Conservation (phyloP, 1,140 invertebrate genomes). For the Atta cephalotes region DNA sequence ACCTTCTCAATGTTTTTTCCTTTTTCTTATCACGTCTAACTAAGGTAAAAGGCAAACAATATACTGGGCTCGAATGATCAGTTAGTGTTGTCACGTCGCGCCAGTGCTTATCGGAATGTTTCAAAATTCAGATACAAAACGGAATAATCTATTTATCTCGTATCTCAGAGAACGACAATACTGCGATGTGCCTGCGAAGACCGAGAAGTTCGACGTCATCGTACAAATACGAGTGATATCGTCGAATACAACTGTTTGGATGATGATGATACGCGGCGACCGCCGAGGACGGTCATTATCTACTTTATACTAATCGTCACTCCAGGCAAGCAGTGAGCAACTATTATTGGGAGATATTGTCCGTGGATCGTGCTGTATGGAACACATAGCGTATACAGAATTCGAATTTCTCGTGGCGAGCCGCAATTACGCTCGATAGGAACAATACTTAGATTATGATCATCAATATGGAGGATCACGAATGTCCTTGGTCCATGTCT, state of each 20-base stretch:
- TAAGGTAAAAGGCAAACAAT: background rate
- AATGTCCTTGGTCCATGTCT: background rate
- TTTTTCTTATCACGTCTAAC: background rate
- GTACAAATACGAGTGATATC: slow-evolving; percentile 22
- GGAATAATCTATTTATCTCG: slow-evolving; percentile 12
- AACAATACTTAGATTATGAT: slow-evolving; percentile 2
- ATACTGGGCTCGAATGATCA: slow-evolving; percentile 5
- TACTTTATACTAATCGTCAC: slow-evolving; percentile 66
- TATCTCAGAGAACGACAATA: background rate
- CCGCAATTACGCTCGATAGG: background rate
- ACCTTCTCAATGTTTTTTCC: background rate
- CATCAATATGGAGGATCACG: slow-evolving; percentile 13
- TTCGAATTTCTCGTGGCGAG: slow-evolving; percentile 31
- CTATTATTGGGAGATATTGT: background rate
- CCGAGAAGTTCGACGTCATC: background rate
- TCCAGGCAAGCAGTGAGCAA: slow-evolving; percentile 12
- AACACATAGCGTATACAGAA: background rate
- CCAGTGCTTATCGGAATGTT: slow-evolving; percentile 1
- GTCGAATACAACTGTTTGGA: background rate
- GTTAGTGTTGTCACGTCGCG: background rate
- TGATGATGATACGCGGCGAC: slow-evolving; percentile 60
- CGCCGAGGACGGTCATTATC: slow-evolving; percentile 78
- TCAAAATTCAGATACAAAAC: background rate
- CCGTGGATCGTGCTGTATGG: background rate
- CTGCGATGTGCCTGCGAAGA: background rate